A percentile compares a stretch with the other conserved stretches of the same genome.
Conservation (phyloP, 2,113 vertebrate species). For the Solea senegalensis region DNA sequence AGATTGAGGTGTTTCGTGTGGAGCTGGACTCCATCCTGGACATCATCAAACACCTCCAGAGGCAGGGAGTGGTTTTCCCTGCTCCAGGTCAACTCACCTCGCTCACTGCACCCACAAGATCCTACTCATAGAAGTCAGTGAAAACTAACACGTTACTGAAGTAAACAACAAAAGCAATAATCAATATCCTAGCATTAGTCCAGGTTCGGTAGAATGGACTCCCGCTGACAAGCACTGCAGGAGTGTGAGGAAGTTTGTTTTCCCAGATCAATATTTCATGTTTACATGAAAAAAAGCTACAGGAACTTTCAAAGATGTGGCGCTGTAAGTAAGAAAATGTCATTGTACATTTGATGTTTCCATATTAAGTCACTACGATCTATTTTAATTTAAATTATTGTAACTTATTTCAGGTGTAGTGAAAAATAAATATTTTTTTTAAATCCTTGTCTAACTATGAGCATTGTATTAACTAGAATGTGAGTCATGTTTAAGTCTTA, state of each 20-base stretch:
- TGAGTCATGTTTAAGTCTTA: too few relatives aligned
- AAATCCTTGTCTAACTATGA: background rate
- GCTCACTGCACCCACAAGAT: background rate
- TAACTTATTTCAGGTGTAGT: constrained; percentile 1
- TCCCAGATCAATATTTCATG: background rate
- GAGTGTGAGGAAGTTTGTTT: too few relatives aligned
- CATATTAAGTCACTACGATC: background rate
- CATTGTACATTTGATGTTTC: background rate
- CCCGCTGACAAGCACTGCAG: too few relatives aligned
- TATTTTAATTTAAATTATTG: background rate
- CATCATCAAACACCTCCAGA: constrained; percentile 88
- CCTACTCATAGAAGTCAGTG: background rate
- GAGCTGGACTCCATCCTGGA: constrained; percentile 94
- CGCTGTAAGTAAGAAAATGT: background rate
- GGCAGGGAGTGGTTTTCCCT: constrained; percentile 85
- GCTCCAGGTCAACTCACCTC: background rate
- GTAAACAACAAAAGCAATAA: too few relatives aligned
- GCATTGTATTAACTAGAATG: too few relatives aligned
- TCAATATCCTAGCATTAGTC: too few relatives aligned
- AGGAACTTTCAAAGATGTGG: background rate
- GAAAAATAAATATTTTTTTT: constrained; percentile 21
- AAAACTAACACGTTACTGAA: background rate
- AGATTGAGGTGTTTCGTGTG: constrained; percentile 88
- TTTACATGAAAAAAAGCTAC: too few relatives aligned
- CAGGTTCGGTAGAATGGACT: too few relatives aligned